Conservation (phyloP, 2,797 vertebrate species). For the Halcyon leucocephala region DNA sequence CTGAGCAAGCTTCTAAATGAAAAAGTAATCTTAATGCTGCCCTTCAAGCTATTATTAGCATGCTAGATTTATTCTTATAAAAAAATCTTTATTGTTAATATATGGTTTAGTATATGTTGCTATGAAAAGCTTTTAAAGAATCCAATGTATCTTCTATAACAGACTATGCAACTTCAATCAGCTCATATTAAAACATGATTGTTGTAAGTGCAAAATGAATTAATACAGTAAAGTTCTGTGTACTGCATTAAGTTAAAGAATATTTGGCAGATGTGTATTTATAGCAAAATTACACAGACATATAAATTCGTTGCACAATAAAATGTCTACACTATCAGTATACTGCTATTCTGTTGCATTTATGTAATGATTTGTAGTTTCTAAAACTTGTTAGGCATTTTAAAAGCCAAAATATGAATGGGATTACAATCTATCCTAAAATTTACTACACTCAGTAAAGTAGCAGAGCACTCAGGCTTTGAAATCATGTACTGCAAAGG, state of each 20-base stretch:
- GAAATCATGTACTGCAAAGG: constrained; percentile 73
- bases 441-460: constrained; percentile 77
- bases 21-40: constrained; percentile 13
- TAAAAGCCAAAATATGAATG: constrained; percentile 73
- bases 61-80: constrained; percentile 62
- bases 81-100: constrained; percentile 74
- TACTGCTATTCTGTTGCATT: constrained; percentile 68
- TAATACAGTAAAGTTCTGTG: constrained; percentile 62
- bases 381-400: constrained; percentile 74
- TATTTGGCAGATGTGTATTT: constrained; percentile 69
- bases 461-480: constrained; percentile 73
- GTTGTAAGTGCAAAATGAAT: constrained; percentile 67
- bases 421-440: constrained; percentile 75
- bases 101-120: constrained; percentile 34
- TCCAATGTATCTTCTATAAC: constrained; percentile 67
- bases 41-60: constrained; percentile 68
- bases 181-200: constrained; percentile 71
- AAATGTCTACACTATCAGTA: constrained; percentile 43
- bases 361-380: constrained; percentile 77
- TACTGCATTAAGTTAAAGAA: constrained; percentile 66
- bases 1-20: constrained; percentile 28
- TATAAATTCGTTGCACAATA: constrained; percentile 61
- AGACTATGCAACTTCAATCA: constrained; percentile 57
- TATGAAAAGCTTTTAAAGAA: constrained; percentile 78
- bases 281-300: constrained; percentile 59